These are phyloP conservation scores for Lasiurus cinereus DNA, from an alignment of 2,113 vertebrate species.

Conservation along the genomic window DNA sequence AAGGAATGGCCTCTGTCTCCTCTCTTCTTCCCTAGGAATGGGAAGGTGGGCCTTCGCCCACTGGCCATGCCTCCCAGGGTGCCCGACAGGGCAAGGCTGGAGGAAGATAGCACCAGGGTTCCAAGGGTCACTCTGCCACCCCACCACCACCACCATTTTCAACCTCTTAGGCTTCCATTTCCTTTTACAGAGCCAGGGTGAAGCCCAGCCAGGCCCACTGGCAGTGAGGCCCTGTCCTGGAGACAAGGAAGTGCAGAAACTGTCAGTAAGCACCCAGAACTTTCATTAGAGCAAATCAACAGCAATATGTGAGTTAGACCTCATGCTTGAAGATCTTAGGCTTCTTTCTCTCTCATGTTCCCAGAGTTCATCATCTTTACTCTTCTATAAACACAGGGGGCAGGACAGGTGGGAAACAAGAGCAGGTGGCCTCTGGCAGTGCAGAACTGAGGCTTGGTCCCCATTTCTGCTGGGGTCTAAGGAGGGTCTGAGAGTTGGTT, in stretches of 20 bases:
- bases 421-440: not conserved
- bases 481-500: not conserved
- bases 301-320: fast-evolving
- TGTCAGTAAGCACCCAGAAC: not conserved
- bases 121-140: not conserved
- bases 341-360: not conserved
- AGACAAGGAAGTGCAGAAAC: not conserved
- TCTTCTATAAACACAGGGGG: not conserved
- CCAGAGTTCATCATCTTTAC: not conserved
- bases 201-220: not conserved
- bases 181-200: not conserved
- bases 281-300: fast-evolving
- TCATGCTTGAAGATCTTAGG: not conserved
- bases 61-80: too few relatives aligned
- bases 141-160: not conserved
- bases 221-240: not conserved
- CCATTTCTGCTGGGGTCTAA: not conserved
- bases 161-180: not conserved
- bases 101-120: not conserved
- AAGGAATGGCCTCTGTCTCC: too few relatives aligned
- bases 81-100: not conserved
- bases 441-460: not conserved
- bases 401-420: not conserved
- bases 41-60: not conserved
- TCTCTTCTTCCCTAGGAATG: not conserved